Base-by-base conservation (phyloP, 2,888 invertebrate species). In the Morpho achilles region DNA sequence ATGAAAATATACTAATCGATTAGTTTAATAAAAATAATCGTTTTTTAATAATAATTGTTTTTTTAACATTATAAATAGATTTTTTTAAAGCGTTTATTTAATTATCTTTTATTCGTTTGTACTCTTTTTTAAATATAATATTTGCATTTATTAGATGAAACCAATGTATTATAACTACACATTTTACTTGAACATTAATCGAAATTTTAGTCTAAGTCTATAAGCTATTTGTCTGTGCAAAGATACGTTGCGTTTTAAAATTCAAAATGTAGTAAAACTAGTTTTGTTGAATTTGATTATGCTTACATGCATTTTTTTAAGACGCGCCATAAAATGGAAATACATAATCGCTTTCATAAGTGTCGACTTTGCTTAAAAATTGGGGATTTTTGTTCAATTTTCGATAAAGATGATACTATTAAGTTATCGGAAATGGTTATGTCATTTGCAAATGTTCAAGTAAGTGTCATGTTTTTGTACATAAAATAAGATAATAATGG, bases 371-470 rank as follows among this genome's bases (percentile, higher is more conserved):
- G 90, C 65, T 71, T 89, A 61, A 89, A 89, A 73, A 79, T 90
- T 50, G 90, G 90, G 8, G 89, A 88, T 65, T 90, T 90, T 64
- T 87, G 89, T 72, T 89, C 90, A 50, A 88, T 90, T 67, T 90
- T 82, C 67, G 88, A 89, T 63, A 84, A 87, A 76, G 90, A 89
- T 78, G 88, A 89, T 65, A 79, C 84, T 7, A 80, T 86, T 44
- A 87, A 79, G 63, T 69, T 90, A 61, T 89, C 89, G 7, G 89
- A 89, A 56, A 90, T 90, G 90, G 88, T 89, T 59, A 90, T 89
- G 90, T 79, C 88, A 45, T 88, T 89, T 74, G 80, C 86, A 23
- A 80, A 78, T 63, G 75, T 90, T 60, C 77, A 82, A 68, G 89
- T 89, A 73, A 75, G 79, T 74, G 44, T 32, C 40, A 8, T 32